Conservation (phyloP, 2,888 invertebrate species). For the Leuctra nigra region DNA sequence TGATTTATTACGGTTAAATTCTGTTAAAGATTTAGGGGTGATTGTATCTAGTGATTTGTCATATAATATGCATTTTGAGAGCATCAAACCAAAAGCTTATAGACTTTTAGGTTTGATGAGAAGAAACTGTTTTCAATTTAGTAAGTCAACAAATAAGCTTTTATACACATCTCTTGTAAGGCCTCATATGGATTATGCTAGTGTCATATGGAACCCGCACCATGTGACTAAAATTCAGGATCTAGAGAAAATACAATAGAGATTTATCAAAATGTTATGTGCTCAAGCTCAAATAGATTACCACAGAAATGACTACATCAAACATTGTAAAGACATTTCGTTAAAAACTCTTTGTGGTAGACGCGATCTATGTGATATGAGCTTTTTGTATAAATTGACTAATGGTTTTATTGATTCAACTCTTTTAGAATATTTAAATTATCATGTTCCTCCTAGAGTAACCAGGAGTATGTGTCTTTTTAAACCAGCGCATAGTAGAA, state of each 20-base stretch:
- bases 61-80: background rate
- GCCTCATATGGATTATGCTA: conserved; percentile 7
- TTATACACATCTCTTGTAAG: background rate
- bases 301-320: background rate
- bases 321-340: background rate
- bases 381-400: background rate
- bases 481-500: conserved; percentile 12
- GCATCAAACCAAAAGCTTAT: background rate
- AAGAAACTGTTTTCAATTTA: conserved; percentile 1
- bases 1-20: background rate
- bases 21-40: background rate
- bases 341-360: background rate
- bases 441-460: background rate
- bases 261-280: background rate
- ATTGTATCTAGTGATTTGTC: background rate
- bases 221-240: background rate
- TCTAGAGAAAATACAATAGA: background rate
- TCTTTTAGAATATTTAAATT: background rate
- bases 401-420: background rate
- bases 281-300: background rate
- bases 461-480: background rate
- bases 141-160: background rate
- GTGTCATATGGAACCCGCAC: conserved; percentile 9
- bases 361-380: background rate
- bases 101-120: background rate